A percentile compares a stretch with the other conserved stretches of the same genome.
Conservation (phyloP, 2,113 vertebrate genomes). For the Toxostoma redivivum region DNA sequence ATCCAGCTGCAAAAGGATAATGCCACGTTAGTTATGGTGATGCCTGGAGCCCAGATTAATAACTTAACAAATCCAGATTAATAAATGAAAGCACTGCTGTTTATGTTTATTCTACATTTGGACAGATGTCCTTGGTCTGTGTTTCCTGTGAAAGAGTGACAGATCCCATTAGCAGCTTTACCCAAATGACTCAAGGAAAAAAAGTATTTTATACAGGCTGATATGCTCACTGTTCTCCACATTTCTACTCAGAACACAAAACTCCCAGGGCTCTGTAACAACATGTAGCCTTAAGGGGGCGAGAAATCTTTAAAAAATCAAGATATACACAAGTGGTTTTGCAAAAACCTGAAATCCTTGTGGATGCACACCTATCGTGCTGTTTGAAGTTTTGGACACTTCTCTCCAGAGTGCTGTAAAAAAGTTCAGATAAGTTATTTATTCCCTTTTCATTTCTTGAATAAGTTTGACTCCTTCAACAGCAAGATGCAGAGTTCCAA, state of each 20-base stretch:
- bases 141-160: background rate
- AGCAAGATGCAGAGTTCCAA: background rate
- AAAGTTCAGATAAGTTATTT: background rate
- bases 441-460: too few species aligned
- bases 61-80: background rate
- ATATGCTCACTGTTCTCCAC: fast-evolving
- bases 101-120: background rate
- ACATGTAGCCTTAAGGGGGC: background rate
- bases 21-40: background rate
- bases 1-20: conserved; percentile 79
- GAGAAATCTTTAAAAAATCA: background rate
- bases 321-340: fast-evolving
- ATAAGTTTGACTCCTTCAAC: too few species aligned
- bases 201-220: fast-evolving
- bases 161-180: background rate
- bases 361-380: too few species aligned
- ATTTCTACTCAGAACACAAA: background rate
- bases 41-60: background rate
- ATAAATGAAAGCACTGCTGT: background rate
- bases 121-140: background rate
- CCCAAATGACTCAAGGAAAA: background rate
- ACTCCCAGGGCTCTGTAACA: background rate
- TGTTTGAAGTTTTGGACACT: background rate
- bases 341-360: background rate
- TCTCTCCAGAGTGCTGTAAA: background rate